A percentile compares a stretch with the other conserved stretches of the same genome.
Evolutionary conservation across 1,140 invertebrate genomes (phyloP).

Genomic region (Drepana arcuata): DNA sequence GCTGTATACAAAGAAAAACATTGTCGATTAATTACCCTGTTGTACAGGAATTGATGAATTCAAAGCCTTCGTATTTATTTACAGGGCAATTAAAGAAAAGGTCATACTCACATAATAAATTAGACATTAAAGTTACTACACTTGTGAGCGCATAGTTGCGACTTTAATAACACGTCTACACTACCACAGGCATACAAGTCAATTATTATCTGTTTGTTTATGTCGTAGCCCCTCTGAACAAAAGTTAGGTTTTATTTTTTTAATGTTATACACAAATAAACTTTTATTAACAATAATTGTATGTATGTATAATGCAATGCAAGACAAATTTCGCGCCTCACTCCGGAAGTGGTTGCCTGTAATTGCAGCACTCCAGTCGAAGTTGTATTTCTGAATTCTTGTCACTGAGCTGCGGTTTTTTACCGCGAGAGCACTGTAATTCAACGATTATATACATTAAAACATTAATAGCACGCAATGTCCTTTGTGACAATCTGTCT

Average conservation of each 20-base stretch:
- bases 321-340: constrained; percentile 31
- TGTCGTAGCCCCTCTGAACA: no score
- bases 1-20: constrained; percentile 11
- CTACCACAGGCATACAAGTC: background rate
- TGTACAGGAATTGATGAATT: constrained; percentile 9
- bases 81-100: constrained; percentile 12
- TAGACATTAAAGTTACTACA: constrained; percentile 2
- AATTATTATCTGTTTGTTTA: no score
- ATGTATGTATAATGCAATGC: no score
- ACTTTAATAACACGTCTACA: constrained; percentile 2
- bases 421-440: constrained; percentile 13
- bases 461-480: no score
- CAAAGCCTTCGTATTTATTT: constrained; percentile 8
- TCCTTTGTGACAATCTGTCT: no score
- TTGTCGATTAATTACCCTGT: constrained; percentile 13
- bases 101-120: constrained; percentile 15
- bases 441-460: no score
- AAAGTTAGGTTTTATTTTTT: no score
- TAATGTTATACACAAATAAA: no score
- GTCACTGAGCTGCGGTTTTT: constrained; percentile 35
- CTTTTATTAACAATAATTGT: no score
- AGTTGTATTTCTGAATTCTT: constrained; percentile 16
- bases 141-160: constrained; percentile 1
- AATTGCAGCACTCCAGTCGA: constrained; percentile 29
- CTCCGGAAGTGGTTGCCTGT: constrained; percentile 40